phyloP scores from a whole-genome alignment of 2,113 vertebrate species.

The Gnathochromis pfefferi region DNA sequence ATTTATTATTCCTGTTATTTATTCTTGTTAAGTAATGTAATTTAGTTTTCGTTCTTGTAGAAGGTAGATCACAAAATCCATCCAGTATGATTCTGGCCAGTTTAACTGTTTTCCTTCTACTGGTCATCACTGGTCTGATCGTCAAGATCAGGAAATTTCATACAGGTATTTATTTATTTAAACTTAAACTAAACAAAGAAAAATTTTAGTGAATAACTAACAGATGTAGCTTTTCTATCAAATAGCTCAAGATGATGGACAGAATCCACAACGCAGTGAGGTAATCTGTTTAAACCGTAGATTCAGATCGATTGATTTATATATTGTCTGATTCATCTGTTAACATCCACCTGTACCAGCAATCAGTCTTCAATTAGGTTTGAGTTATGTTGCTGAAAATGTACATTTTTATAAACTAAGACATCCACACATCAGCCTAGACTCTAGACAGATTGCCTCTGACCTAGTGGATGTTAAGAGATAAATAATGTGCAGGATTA shows the following conservation, averaged over 20 bases:
- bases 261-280: background rate
- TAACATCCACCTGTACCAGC: background rate
- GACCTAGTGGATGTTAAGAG: background rate
- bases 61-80: fast-evolving
- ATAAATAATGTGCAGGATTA: fast-evolving
- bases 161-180: fast-evolving
- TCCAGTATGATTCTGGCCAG: fast-evolving
- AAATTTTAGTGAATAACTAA: fast-evolving
- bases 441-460: fast-evolving
- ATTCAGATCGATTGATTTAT: fast-evolving
- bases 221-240: fast-evolving
- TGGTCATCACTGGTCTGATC: fast-evolving
- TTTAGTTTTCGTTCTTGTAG: background rate
- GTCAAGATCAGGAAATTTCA: background rate
- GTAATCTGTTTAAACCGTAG: fast-evolving
- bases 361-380: too few relatives aligned
- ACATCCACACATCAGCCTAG: background rate
- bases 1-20: fast-evolving
- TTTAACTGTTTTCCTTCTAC: background rate
- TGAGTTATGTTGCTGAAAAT: fast-evolving
- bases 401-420: fast-evolving
- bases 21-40: fast-evolving
- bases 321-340: fast-evolving
- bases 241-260: fast-evolving
- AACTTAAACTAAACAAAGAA: fast-evolving